Conservation (phyloP, 1,140 invertebrate genomes). For the Drosophila kikkawai region DNA sequence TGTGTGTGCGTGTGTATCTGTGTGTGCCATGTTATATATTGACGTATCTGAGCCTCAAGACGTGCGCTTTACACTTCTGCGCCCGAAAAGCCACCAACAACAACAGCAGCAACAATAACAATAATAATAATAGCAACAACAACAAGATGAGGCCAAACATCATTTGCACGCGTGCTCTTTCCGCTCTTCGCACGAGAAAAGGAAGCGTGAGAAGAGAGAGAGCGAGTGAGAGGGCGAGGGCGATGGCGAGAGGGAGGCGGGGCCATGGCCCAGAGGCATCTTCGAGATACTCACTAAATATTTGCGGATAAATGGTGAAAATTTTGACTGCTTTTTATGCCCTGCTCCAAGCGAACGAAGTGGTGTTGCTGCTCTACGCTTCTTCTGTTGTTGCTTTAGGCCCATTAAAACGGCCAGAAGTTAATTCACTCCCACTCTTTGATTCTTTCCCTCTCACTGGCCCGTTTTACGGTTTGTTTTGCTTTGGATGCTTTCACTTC, state of each 20-base stretch:
- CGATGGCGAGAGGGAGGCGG: slow-evolving; percentile 10
- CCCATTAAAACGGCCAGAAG: slow-evolving; percentile 13
- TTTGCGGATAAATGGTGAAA: slow-evolving; percentile 85
- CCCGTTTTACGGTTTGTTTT: slow-evolving; percentile 60
- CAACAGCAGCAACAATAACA: slow-evolving; percentile 35
- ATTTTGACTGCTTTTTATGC: slow-evolving; percentile 81
- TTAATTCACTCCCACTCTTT: slow-evolving; percentile 18
- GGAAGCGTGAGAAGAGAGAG: slow-evolving; percentile 19
- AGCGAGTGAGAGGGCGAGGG: slow-evolving; percentile 8
- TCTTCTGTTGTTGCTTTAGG: slow-evolving; percentile 17
- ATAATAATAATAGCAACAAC: slow-evolving; percentile 3
- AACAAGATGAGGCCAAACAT: slow-evolving; percentile 64
- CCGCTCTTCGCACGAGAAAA: slow-evolving; percentile 39
- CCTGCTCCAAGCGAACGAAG: slow-evolving; percentile 48
- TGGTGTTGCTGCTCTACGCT: slow-evolving; percentile 22
- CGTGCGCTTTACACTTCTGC: slow-evolving; percentile 70
- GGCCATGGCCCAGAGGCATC: slow-evolving; percentile 53
- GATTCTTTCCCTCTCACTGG: slow-evolving; percentile 18
- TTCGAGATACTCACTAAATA: slow-evolving; percentile 84
- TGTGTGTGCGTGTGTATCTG: slow-evolving; percentile 24
- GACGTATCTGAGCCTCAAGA: slow-evolving; percentile 74
- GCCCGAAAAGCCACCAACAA: slow-evolving; percentile 56
- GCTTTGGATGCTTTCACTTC: slow-evolving; percentile 39
- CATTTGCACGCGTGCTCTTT: slow-evolving; percentile 82
- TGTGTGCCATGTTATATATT: slow-evolving; percentile 63